Evolutionary conservation across 1,140 invertebrate genomes (phyloP), one percentile per base, ranked within the genome.

Genomic region (Eulimnadia texana): DNA sequence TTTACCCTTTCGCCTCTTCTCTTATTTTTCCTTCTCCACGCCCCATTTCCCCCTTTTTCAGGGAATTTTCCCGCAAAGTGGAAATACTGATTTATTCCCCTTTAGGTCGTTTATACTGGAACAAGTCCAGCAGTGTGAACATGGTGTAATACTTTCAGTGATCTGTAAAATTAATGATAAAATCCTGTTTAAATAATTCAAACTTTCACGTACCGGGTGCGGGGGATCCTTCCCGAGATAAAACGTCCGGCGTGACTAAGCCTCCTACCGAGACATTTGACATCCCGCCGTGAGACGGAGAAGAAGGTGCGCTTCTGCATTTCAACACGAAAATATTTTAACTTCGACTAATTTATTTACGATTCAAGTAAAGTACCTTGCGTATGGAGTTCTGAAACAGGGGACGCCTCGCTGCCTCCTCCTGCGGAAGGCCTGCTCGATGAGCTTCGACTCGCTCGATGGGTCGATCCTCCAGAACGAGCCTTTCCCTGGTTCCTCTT

Each of bases 391-490:
- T 61, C 91, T 78, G 73, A 96, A 95, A 75, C 92, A 94, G 55
- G 88, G 87, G 63, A 96, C 92, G 47, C 93, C 93, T 52, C 90
- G 78, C 68, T 93, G 90, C 58, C 94, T 78, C 62, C 94, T 75
- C 70, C 91, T 80, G 58, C 93, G 82, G 76, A 97, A 98, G 50
- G 93, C 92, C 71, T 97, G 92, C 75, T 96, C 93, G 66, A 96
- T 93, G 55, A 98, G 78, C 76, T 98, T 98, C 22, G 83, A 81
- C 72, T 98, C 94, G 53, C 90, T 93, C 68, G 89, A 86, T 49
- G 92, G 90, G 78, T 98, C 95, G 73, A 98, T 97, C 68, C 92
- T 82, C 94, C 94, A 98, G 75, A 98, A 98, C 29, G 91, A 94
- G 50, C 95, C 95, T 76, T 95, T 95, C 22, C 95, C 94, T 0